Conservation (phyloP, 2,888 invertebrate species). For the Neoscelio sp. region DNA sequence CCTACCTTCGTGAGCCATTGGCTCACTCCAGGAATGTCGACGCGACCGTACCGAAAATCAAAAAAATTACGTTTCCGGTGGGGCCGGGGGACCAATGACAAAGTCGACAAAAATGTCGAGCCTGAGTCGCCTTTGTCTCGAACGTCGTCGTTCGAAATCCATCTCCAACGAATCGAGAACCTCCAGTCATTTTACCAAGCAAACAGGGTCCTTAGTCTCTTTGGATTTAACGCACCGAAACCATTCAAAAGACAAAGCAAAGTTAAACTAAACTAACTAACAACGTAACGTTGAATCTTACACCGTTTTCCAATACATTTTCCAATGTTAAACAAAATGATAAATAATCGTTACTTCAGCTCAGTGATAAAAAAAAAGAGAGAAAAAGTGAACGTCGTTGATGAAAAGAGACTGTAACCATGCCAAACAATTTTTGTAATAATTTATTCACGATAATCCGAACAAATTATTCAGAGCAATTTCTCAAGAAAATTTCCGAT, state of each 20-base stretch:
- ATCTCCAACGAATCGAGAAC: constrained; percentile 50
- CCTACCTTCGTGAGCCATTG: too few relatives aligned
- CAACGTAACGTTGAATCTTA: constrained; percentile 6
- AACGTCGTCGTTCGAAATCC: constrained; percentile 62
- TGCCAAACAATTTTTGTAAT: constrained; percentile 66
- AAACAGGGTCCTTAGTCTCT: constrained; percentile 61
- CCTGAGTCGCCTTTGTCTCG: constrained; percentile 34
- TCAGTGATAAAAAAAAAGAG: constrained; percentile 36
- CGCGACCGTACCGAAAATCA: too few relatives aligned
- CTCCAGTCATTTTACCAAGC: constrained; percentile 40
- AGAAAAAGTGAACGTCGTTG: constrained; percentile 42
- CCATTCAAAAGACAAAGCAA: not conserved
- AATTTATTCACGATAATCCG: too few relatives aligned
- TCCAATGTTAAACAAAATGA: not conserved
- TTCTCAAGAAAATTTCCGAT: constrained; percentile 49
- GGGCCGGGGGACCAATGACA: too few relatives aligned
- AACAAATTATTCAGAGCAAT: too few relatives aligned
- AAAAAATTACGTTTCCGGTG: too few relatives aligned
- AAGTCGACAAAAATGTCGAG: too few relatives aligned
- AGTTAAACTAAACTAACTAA: not conserved
- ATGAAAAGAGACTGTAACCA: constrained; percentile 67
- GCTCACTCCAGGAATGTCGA: too few relatives aligned
- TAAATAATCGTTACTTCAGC: constrained; percentile 48
- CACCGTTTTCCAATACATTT: constrained; percentile 33
- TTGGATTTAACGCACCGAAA: constrained; percentile 39